Base-by-base conservation (phyloP, 2,113 vertebrate genomes). In the Pogonocichla stellata region DNA sequence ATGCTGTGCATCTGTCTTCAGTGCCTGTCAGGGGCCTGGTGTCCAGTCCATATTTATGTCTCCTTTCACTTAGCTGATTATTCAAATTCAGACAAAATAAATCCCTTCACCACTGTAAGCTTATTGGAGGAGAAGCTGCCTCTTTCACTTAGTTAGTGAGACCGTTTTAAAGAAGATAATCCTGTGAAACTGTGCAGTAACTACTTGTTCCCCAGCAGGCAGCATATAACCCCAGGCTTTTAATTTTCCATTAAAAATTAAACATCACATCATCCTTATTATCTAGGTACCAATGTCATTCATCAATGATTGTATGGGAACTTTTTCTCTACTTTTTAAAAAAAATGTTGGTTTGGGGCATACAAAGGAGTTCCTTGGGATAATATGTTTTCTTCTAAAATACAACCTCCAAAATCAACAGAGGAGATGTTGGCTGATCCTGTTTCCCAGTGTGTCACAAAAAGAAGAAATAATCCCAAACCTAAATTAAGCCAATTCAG, bases 401-500 rank as follows among this genome's bases (percentile, higher is more conserved):
- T 95, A 28, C 91, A 92, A 15, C 93, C 97, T 60, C 92, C 96
- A 57, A 85, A 96, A 47, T 95, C 96, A 50, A 96, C 96, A n/a
- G 25, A 95, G 66, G 96, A 98, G 88, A 84, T 94, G 64, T 95
- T 91, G 64, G 36, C 95, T 14, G 97, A 98, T 94, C 91, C 81
- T 16, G n/a, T 98, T 67, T 97, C 94, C 24, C 95, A 97, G 61
- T 54, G 62, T 66, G 97, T 96, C 60, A 96, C 96, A 26, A 24
- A 93, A 40, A 97, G 80, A 36, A 96, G 96, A 96, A 98, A 98
- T 28, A 78, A 96, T 43, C 71, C 64, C 23, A 18, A 24, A 29
- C 87, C 98, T 69, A 97, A 98, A 73, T 83, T 97, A 75, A 98
- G 97, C 74, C 98, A 98, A 97, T 98, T 98, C 78, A 94, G 97